Conservation (phyloP, 2,888 invertebrate genomes). For the Brachycybe producta region DNA sequence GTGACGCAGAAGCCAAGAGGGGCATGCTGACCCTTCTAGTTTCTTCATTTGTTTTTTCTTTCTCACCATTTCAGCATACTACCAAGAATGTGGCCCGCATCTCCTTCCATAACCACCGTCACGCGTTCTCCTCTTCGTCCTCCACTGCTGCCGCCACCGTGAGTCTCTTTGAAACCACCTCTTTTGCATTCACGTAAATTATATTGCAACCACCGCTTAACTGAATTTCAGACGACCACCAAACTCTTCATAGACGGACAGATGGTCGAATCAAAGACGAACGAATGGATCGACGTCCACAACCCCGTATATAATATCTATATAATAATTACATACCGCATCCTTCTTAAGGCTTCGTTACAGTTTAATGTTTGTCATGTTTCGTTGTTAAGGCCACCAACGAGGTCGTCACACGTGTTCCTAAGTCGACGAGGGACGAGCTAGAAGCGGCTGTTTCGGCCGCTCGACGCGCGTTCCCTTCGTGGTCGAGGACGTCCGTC, state of each 20-base stretch:
- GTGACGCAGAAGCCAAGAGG: too few species aligned
- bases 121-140: too few species aligned
- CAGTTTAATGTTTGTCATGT: neutral
- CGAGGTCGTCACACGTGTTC: constrained; percentile 63
- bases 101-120: too few species aligned
- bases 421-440: constrained; percentile 75
- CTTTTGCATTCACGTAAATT: too few species aligned
- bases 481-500: constrained; percentile 85
- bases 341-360: neutral
- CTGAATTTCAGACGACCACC: constrained; percentile 49
- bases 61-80: too few species aligned
- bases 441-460: constrained; percentile 79
- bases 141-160: too few species aligned
- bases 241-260: constrained; percentile 94
- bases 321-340: too few species aligned
- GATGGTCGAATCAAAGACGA: constrained; percentile 79
- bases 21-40: too few species aligned
- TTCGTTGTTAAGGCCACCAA: constrained; percentile 52
- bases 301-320: constrained; percentile 51
- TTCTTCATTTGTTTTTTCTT: too few species aligned
- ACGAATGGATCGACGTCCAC: constrained; percentile 86
- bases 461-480: constrained; percentile 61
- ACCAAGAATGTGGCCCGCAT: too few species aligned
- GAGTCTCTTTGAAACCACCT: too few species aligned
- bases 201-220: too few species aligned